Evolutionary conservation across 2,797 vertebrate genomes (phyloP), one percentile per base, ranked within the genome.

Genomic region (Leptatherina wallacei): DNA sequence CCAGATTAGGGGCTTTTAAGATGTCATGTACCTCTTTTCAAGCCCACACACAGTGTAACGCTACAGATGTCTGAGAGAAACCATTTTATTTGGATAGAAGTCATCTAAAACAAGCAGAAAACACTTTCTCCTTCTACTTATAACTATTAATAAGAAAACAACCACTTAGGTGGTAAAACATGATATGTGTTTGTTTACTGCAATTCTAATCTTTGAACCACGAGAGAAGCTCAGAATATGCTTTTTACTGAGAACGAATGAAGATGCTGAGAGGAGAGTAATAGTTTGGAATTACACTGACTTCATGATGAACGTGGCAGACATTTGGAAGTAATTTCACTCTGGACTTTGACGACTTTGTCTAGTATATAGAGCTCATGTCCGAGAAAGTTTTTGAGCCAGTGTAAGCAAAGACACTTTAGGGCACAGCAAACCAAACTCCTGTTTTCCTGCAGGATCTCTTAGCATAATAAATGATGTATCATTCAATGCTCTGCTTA

Each of bases 271-370:
- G 64, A 73, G 52, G 65, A 71, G 74, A 82, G 60, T 62, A 69
- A 24, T 38, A 61, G 71, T 81, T 77, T 86, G 65, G 71, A 84
- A 78, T 84, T 81, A 79, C 59, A 63, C 65, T 78, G 81, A 88
- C 68, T 67, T 85, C 74, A 69, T 64, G 40, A 84, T 65, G 44
- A 86, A 85, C 71, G 62, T 89, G 84, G 78, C 76, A 78, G 84
- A 83, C 87, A 84, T 88, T 92, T 90, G 77, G 81, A 74, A 84
- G 85, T 81, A 80, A 82, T 88, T 87, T 49, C 65, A 69, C 68
- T 47, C 54, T 58, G 64, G 59, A 81, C 71, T 85, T 88, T 71
- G 30, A 66, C 42, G 65, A 75, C 68, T 52, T 75, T 72, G 68
- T 77, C 20, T 71, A 87, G 81, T 62, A 65, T 84, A 65, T 75